A percentile compares a stretch with the other conserved stretches of the same genome.
phyloP scores from a whole-genome alignment of 2,888 invertebrate genomes.

The Melanostoma scalare region DNA sequence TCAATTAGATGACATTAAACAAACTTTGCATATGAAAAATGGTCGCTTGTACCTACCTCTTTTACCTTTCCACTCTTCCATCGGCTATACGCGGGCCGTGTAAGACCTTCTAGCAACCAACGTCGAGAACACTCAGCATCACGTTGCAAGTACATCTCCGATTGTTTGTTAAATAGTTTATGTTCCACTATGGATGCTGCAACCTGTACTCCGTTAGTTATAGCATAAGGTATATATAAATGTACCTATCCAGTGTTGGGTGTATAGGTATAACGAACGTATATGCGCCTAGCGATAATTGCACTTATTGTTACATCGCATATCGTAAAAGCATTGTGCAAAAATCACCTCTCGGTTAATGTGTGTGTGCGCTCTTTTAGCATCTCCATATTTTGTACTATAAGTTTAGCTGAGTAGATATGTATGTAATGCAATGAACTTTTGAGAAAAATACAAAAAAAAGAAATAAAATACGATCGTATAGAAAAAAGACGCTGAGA shows the following conservation, averaged over 20 bases:
- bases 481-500: constrained; percentile 1
- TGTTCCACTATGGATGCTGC: constrained; percentile 61
- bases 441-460: constrained; percentile 56
- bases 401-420: neutral
- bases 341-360: constrained; percentile 62
- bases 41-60: constrained; percentile 7
- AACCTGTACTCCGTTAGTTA: constrained; percentile 57
- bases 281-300: constrained; percentile 47
- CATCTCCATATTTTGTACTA: constrained; percentile 1
- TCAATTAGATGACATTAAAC: constrained; percentile 34
- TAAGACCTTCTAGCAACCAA: constrained; percentile 16
- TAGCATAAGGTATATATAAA: constrained; percentile 28
- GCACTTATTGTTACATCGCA: constrained; percentile 63
- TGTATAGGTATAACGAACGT: neutral
- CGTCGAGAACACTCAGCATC: constrained; percentile 41
- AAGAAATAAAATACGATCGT: constrained; percentile 18
- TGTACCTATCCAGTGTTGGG: constrained; percentile 7
- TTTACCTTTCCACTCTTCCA: neutral
- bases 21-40: constrained; percentile 31
- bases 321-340: constrained; percentile 49
- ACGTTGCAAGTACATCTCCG: constrained; percentile 62
- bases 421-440: constrained; percentile 65
- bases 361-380: constrained; percentile 38
- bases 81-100: neutral
- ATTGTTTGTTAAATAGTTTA: constrained; percentile 61